These are phyloP conservation scores for Onychorhynchus coronatus DNA, from an alignment of 2,113 vertebrate species.

Conservation along the genomic window DNA sequence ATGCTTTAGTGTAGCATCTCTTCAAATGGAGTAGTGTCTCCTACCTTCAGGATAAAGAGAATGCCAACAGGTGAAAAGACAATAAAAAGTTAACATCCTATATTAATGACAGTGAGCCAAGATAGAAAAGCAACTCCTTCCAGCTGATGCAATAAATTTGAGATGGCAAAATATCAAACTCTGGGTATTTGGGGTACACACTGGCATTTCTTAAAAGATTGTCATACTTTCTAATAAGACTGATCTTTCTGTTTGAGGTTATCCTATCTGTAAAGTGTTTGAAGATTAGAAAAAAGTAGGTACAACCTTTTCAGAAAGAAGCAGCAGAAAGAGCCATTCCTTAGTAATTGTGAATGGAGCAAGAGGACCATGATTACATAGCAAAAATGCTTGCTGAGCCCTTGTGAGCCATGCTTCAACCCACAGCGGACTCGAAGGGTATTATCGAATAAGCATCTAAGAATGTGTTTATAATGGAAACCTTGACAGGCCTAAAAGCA, in stretches of 20 bases:
- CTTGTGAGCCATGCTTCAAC: background rate
- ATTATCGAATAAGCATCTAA: background rate
- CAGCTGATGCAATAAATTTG: background rate
- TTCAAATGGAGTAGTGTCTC: background rate
- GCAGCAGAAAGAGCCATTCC: background rate
- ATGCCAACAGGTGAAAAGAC: background rate
- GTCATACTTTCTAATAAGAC: background rate
- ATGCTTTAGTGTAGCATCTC: background rate
- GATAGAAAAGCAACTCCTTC: background rate
- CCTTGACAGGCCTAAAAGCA: background rate
- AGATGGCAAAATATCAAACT: background rate
- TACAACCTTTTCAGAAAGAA: background rate
- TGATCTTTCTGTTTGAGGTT: background rate
- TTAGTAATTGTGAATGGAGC: background rate
- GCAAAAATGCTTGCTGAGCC: background rate
- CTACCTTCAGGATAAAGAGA: background rate
- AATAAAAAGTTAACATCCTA: background rate
- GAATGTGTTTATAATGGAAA: slow-evolving; percentile 15
- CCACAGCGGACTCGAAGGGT: background rate
- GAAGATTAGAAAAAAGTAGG: background rate
- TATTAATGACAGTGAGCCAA: background rate
- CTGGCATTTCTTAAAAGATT: background rate
- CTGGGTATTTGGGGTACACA: background rate
- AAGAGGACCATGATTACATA: background rate
- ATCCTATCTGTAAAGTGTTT: background rate